phyloP scores from a whole-genome alignment of 2,888 invertebrate genomes.

The Phymatocera aterrima region DNA sequence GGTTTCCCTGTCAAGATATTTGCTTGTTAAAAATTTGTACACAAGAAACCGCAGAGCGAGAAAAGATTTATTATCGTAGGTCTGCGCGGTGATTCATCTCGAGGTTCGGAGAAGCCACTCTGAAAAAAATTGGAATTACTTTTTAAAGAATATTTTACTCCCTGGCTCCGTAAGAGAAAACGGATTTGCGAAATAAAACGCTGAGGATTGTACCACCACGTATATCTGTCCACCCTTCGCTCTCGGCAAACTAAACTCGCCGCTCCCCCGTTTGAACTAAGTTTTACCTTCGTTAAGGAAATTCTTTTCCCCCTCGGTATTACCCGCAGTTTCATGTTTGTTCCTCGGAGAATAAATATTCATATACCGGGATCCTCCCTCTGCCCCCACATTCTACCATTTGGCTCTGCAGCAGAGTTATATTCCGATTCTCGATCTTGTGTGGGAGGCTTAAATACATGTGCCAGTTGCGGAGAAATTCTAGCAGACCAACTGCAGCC shows the following conservation, averaged over 20 bases:
- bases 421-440: conserved; percentile 30
- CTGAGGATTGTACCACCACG: background rate
- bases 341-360: conserved; percentile 37
- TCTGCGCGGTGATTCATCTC: conserved; percentile 9
- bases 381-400: conserved; percentile 6
- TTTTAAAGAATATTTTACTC: conserved; percentile 36
- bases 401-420: too few relatives aligned
- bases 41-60: background rate
- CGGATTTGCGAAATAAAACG: conserved; percentile 13
- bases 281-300: conserved; percentile 24
- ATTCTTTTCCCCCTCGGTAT: conserved; percentile 4
- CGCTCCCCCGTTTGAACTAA: conserved; percentile 25
- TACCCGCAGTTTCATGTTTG: conserved; percentile 4
- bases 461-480: background rate
- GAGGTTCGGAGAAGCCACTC: background rate
- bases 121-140: conserved; percentile 37
- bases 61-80: conserved; percentile 27
- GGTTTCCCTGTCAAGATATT: background rate
- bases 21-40: conserved; percentile 30
- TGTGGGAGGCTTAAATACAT: background rate
- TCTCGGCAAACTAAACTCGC: conserved; percentile 36
- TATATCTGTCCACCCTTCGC: background rate
- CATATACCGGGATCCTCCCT: background rate
- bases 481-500: background rate
- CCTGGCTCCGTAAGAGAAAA: background rate